Evolutionary conservation across 2,113 vertebrate species (phyloP), one percentile per base, ranked within the genome.

Genomic region (Carollia perspicillata): DNA sequence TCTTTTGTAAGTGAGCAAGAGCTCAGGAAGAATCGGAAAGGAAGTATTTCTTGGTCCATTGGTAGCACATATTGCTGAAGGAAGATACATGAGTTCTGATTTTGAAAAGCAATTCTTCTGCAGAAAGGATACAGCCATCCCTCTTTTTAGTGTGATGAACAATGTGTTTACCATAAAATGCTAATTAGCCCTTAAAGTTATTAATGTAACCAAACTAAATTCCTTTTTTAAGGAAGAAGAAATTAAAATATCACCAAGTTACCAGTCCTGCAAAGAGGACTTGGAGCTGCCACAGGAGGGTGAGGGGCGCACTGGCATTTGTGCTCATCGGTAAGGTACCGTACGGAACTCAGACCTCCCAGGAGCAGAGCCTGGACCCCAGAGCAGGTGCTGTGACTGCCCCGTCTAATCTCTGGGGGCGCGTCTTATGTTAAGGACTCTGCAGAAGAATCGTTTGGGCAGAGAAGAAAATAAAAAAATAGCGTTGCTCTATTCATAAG

Each of bases 61-160:
- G n/a, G 60, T 7, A 44, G 53, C 49, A 17, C 28, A 2, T 93
- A 77, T 53, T 84, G 51, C 90, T 94, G n/a, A 63, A 28, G 7
- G 84, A 66, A 93, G 94, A 92, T 93, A 90, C 84, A 87, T 87
- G 40, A 47, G 18, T 47, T 71, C 80, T 90, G 95, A 94, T 51
- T 97, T 74, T 81, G 60, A 92, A 97, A 97, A 96, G 55, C 90
- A 1, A 93, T 94, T 93, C 79, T 85, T 93, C 66, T 89, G 53
- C 49, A 85, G 37, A 94, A 65, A 63, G 58, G 49, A 53, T 63
- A 17, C 3, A 75, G 53, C 7, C 22, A 5, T 44, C 55, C 79
- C 1, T 0, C 72, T 90, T 85, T 49, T 68, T 80, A 71, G 18
- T 0, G 0, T 51, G 13, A 72, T 92, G 37, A 92, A 83, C 80